A percentile compares a stretch with the other conserved stretches of the same genome.
phyloP scores from a whole-genome alignment of 2,888 invertebrate genomes.

The Gnatocerus cornutus region DNA sequence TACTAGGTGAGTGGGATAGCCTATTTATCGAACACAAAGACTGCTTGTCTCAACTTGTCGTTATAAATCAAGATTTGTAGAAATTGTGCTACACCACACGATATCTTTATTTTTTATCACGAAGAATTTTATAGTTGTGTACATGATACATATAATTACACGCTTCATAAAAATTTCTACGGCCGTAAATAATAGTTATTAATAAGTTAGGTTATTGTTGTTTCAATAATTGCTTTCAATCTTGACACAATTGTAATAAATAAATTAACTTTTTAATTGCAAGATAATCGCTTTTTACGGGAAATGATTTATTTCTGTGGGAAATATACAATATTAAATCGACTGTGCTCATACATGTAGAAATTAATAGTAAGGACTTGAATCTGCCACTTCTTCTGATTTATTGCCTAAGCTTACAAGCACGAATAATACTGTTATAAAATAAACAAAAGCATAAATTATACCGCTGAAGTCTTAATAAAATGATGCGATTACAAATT shows the following conservation, averaged over 20 bases:
- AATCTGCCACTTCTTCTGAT: conserved; percentile 14
- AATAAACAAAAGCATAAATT: conserved; percentile 20
- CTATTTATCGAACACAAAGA: conserved; percentile 25
- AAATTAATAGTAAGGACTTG: conserved; percentile 20
- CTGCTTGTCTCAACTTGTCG: conserved; percentile 28
- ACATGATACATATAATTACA: background rate
- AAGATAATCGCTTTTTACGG: conserved; percentile 14
- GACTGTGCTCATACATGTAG: conserved; percentile 4
- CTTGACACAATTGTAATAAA: conserved; percentile 30
- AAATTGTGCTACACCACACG: conserved; percentile 8
- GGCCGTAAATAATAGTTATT: conserved; percentile 10
- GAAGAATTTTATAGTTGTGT: background rate
- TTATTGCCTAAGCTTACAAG: conserved; percentile 4
- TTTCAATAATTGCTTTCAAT: conserved; percentile 21
- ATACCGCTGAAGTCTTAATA: background rate
- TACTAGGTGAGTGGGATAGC: conserved; percentile 23
- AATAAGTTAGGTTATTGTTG: conserved; percentile 28
- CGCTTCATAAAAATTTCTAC: background rate
- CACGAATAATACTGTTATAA: conserved; percentile 19
- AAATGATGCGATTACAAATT: background rate
- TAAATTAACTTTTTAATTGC: conserved; percentile 35
- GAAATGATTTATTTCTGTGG: conserved; percentile 32
- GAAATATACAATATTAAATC: conserved; percentile 7
- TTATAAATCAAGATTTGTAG: conserved; percentile 23
- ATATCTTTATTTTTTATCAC: conserved; percentile 1